These are phyloP conservation scores for Astyanax mexicanus DNA, from an alignment of 2,797 vertebrate genomes.

Conservation along the genomic window DNA sequence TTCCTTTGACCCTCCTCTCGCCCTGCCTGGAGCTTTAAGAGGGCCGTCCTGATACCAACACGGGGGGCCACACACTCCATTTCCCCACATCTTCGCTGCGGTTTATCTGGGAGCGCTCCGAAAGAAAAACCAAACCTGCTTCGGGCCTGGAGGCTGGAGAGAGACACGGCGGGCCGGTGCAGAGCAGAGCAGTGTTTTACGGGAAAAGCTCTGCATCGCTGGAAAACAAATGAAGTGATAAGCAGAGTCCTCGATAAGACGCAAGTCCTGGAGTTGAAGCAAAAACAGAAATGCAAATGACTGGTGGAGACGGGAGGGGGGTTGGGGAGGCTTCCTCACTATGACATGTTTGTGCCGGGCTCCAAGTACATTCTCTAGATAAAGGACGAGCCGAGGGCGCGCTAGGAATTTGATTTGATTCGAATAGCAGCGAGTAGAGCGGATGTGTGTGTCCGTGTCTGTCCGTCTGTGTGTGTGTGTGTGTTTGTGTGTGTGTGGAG, in stretches of 20 bases:
- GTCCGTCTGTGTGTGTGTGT: too few species aligned
- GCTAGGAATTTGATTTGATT: conserved; percentile 84
- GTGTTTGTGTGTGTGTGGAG: too few species aligned
- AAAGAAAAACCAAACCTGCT: conserved; percentile 48
- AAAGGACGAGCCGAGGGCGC: conserved; percentile 78
- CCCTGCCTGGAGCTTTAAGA: conserved; percentile 55
- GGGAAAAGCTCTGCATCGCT: conserved; percentile 75
- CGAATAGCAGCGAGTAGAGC: conserved; percentile 76
- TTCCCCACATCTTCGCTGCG: conserved; percentile 55
- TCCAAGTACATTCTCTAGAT: conserved; percentile 84
- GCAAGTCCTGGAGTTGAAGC: conserved; percentile 60
- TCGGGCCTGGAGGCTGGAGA: conserved; percentile 62
- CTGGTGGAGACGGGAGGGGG: conserved; percentile 54
- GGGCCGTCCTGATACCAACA: conserved; percentile 62
- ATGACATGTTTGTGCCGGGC: conserved; percentile 84
- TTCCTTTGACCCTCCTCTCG: conserved; percentile 66
- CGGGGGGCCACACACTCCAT: conserved; percentile 55
- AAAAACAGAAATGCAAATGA: conserved; percentile 76
- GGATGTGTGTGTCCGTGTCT: conserved; percentile 73
- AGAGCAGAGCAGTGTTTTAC: conserved; percentile 75
- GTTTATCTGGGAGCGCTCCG: conserved; percentile 64
- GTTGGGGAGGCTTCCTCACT: conserved; percentile 72
- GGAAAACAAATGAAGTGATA: conserved; percentile 81
- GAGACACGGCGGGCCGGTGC: conserved; percentile 66
- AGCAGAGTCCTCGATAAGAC: conserved; percentile 72